Base-by-base conservation (phyloP, 2,888 invertebrate genomes). In the Lycocerus yunnanus region DNA sequence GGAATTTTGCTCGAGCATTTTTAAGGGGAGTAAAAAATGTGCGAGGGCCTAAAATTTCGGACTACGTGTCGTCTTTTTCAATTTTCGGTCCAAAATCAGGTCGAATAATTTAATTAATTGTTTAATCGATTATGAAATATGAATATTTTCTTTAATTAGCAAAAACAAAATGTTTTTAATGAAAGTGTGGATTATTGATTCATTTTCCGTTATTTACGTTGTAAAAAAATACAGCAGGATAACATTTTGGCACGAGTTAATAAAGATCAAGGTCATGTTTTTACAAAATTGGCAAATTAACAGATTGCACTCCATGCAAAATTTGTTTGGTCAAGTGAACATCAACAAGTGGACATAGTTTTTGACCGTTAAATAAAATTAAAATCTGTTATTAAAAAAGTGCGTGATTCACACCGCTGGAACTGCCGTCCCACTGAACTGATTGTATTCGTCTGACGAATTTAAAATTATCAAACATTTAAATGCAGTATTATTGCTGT, bases 211-310 rank as follows among this genome's bases (percentile, higher is more conserved):
- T 73, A 69, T 73, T 73, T 73, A 66, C 73, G 66, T 16, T 15
- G 65, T 60, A 67, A 14, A 15, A 20, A 43, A 58, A 21, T 16
- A 71, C 27, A 66, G 69, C 68, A 58, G 63, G 67, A 70, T 69
- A 72, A 76, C 73, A 71, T 75, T 72, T 76, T 78, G 78, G 76
- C 78, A 76, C 74, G 69, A 27, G 72, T 21, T 70, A 14, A 58
- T 76, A 70, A 78, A 78, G 78, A 76, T 78, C 78, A 78, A 78
- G 78, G 76, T 66, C 68, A 71, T 68, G 69, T 69, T 66, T 67
- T 69, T 71, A 67, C 72, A 69, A 74, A 76, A 66, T 66, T 73
- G 73, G 73, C 73, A 70, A 43, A 66, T 43, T 69, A 66, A 69
- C 66, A 73, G 43, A 43, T 43, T 8, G 16, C 58, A 27, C 14